A percentile compares a stretch with the other conserved stretches of the same genome.
These are phyloP conservation scores for Tryphoninae sp. DNA, from an alignment of 2,888 invertebrate species.

Conservation along the genomic window DNA sequence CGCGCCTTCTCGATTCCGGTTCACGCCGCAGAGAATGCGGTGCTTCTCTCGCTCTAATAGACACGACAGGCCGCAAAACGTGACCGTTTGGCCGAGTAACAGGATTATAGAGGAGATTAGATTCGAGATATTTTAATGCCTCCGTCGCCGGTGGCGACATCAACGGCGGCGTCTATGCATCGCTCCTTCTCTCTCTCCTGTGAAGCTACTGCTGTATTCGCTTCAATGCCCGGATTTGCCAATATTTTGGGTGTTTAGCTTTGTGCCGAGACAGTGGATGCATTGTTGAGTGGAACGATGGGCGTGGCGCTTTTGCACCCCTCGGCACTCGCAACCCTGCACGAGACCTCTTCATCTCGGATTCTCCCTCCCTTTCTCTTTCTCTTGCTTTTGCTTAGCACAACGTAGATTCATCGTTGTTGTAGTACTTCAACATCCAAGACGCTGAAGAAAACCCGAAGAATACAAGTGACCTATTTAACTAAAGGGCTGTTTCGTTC, in stretches of 20 bases:
- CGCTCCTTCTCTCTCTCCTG: constrained; percentile 1
- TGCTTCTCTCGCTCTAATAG: constrained; percentile 27
- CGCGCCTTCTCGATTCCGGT: constrained; percentile 59
- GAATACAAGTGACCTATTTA: background rate
- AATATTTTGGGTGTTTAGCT: constrained; percentile 80
- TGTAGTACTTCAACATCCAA: background rate
- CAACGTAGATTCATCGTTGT: background rate
- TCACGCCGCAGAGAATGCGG: constrained; percentile 22
- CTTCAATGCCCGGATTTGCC: constrained; percentile 74
- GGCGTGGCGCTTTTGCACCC: constrained; percentile 64
- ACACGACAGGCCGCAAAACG: constrained; percentile 67
- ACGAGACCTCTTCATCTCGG: constrained; percentile 47
- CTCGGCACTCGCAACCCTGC: constrained; percentile 42
- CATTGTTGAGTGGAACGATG: constrained; percentile 67
- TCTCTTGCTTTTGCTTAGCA: background rate
- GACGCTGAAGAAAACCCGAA: background rate
- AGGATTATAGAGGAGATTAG: constrained; percentile 77
- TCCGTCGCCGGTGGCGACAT: constrained; percentile 28
- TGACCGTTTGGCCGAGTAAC: constrained; percentile 78
- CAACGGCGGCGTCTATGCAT: constrained; percentile 32
- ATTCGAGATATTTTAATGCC: constrained; percentile 72
- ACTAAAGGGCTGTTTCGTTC: background rate
- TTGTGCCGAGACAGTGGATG: constrained; percentile 71
- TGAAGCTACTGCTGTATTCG: constrained; percentile 25
- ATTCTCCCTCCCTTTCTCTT: constrained; percentile 21